These are phyloP conservation scores for Bradypus variegatus DNA, from an alignment of 2,797 vertebrate genomes.

Conservation along the genomic window DNA sequence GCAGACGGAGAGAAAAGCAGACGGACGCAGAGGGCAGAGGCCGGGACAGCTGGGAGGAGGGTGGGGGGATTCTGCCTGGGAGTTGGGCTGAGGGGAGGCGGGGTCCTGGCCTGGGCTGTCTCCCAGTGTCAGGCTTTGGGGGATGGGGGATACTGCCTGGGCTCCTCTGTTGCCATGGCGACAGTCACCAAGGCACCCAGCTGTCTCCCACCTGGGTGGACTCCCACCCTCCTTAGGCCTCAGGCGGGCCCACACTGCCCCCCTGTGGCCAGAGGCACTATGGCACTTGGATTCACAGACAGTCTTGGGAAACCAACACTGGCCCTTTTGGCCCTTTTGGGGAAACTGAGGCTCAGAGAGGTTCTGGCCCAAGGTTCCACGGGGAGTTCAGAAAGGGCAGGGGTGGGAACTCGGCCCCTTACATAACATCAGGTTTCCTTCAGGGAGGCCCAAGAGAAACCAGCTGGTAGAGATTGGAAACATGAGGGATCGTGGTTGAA, in stretches of 20 bases:
- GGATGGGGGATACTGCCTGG: not conserved
- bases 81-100: not conserved
- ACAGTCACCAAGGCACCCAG: slow-evolving; percentile 7
- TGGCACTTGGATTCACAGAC: not conserved
- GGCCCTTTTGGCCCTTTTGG: not conserved
- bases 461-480: not conserved
- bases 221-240: not conserved
- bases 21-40: not conserved
- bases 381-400: not conserved
- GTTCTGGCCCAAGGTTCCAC: not conserved
- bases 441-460: not conserved
- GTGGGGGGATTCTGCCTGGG: not conserved
- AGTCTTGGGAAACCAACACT: not conserved
- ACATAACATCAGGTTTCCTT: not conserved
- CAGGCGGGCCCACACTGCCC: slow-evolving; percentile 13
- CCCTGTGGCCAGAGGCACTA: slow-evolving; percentile 26
- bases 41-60: not conserved
- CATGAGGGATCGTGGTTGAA: not conserved
- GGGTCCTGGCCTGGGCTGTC: not conserved
- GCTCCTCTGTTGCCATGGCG: slow-evolving; percentile 41
- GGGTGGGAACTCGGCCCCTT: not conserved
- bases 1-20: not conserved
- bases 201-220: not conserved
- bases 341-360: slow-evolving; percentile 2
- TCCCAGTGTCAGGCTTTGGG: not conserved